Evolutionary conservation across 2,113 vertebrate species (phyloP), one percentile per base, ranked within the genome.

Genomic region (Collichthys lucidus): DNA sequence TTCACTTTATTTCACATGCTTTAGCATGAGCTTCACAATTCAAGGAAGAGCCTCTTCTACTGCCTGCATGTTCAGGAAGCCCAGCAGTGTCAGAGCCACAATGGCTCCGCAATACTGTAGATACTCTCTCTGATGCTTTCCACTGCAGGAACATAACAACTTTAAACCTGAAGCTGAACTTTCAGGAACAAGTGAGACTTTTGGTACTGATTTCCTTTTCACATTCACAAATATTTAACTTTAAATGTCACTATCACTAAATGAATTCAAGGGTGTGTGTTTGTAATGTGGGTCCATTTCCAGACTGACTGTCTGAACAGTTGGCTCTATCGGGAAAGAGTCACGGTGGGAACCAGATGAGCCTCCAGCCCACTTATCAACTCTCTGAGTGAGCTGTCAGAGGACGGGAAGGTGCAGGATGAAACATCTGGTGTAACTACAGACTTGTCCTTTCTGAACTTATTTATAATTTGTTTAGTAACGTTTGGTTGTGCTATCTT

Each of bases 1-100:
- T 20, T 97, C 95, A 0, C 83, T 92, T 97, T 95, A 96, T 86
- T 93, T 92, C 22, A 95, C 89, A 79, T 96, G 95, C 80, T 91
- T 96, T 26, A 55, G 95, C 95, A 96, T 96, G 72, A 97, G 93
- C 53, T 24, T 53, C 31, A 97, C 93, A 31, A 97, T 95, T 15
- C 94, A 79, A 79, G 82, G 79, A 84, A 98, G 91, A n/a, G 96
- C 96, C 89, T 97, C 96, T 20, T 97, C 96, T 0, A 96, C 96
- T 0, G 96, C 96, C 87, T 96, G 96, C 61, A 97, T 95, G 11
- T 96, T 97, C n/a, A 97, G 94, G 78, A 98, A 98, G 11, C 96
- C 96, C 52, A 96, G 87, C 22, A 96, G 95, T 1, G 96, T 97
- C 10, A 96, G 95, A 96, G 95, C 0, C 95, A 95, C 96, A 62